Conservation (phyloP, 2,888 invertebrate species). For the Cryptocheilus praepositus region DNA sequence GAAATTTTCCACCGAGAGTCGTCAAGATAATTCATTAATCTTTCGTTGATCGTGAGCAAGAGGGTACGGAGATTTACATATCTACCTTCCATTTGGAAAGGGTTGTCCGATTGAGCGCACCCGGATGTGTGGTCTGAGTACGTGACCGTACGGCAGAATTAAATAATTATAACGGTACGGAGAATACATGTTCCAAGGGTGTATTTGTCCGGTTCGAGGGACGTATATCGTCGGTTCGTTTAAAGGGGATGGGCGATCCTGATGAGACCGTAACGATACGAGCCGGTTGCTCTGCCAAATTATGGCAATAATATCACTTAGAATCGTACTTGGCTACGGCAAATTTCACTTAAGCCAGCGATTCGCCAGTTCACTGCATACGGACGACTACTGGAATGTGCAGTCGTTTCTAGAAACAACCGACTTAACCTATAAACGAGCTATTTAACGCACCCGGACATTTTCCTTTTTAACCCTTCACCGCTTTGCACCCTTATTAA, state of each 20-base stretch:
- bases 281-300: conserved; percentile 48
- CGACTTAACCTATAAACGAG: conserved; percentile 46
- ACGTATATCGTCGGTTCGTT: neutral
- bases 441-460: conserved; percentile 24
- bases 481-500: neutral
- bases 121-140: too few species aligned
- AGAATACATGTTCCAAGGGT: too few species aligned
- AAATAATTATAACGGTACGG: too few species aligned
- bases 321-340: conserved; percentile 22
- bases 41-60: too few species aligned
- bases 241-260: neutral
- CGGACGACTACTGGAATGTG: conserved; percentile 40
- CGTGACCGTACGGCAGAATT: too few species aligned
- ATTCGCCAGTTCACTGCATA: conserved; percentile 39
- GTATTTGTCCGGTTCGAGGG: too few species aligned
- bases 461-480: neutral
- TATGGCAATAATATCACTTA: conserved; percentile 49
- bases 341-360: conserved; percentile 52
- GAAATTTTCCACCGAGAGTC: too few species aligned
- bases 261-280: conserved; percentile 39
- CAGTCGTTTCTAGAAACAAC: conserved; percentile 43
- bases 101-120: too few species aligned
- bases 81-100: too few species aligned
- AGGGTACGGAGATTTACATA: too few species aligned
- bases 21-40: too few species aligned